Evolutionary conservation across 2,113 vertebrate genomes (phyloP), one percentile per base, ranked within the genome.

Genomic region (Fregetta grallaria): DNA sequence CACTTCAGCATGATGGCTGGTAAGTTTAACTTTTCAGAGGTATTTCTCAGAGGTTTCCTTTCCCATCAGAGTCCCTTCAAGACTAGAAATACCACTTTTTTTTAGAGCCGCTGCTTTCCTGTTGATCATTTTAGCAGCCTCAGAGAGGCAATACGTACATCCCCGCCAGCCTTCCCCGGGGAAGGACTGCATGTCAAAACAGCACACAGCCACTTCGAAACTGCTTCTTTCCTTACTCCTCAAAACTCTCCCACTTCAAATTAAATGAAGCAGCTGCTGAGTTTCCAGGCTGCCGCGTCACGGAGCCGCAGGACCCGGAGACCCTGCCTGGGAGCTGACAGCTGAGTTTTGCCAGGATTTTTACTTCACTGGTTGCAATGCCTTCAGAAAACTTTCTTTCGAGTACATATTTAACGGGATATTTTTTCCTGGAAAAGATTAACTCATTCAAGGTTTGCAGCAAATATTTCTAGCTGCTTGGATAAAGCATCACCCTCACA

Each of bases 1-100:
- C 89, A 61, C 26, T 86, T 82, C 97, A 94, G 97, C 76, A 38
- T 80, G 95, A 97, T 97, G 97, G 90, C 93, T 81, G 82, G 53
- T 71, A 40, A 44, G 86, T 68, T 55, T 29, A 68, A 62, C 63
- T 77, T 70, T 66, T 61, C 67, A 27, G 26, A 50, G 5, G 26
- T 40, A 15, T 63, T 73, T 71, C 63, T 70, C 27, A n/a, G 71
- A 42, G 77, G 22, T 77, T 56, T 66, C 19, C 25, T 47, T 58
- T 82, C 47, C 47, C 20, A n/a, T 19, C 36, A 18, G 45, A n/a
- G 42, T 34, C 32, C 53, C 36, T 72, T 42, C 45, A 9, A 9
- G 58, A 30, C 52, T 32, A 23, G 47, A 86, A 61, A 67, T 49
- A 19, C 11, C 30, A 9, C 49, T 36, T 26, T 86, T 86, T 59